Percentiles rank a stretch among this genome's conserved stretches.
phyloP scores from a whole-genome alignment of 1,140 invertebrate species.

The Microplitis demolitor region DNA sequence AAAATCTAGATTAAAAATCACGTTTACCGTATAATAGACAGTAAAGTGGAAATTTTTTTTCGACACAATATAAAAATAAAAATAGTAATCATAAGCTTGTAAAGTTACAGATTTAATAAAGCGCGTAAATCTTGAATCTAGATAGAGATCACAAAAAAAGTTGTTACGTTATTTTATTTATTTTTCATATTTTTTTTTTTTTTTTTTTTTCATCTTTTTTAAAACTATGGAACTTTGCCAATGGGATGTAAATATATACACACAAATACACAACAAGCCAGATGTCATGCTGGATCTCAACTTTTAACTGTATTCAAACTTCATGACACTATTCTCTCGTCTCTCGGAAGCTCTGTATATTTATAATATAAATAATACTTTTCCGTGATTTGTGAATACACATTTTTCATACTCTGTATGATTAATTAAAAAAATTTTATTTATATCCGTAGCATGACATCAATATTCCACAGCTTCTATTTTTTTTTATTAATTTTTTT shows the following conservation, averaged over 20 bases:
- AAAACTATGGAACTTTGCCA: slow-evolving; percentile 22
- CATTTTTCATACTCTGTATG: neutral
- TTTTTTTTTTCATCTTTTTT: slow-evolving; percentile 19
- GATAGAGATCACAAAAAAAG: neutral
- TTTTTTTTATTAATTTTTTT: neutral
- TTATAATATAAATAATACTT: neutral
- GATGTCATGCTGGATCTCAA: slow-evolving; percentile 1
- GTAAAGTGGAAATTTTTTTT: too few relatives aligned
- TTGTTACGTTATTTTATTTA: neutral
- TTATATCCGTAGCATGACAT: neutral
- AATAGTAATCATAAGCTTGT: neutral
- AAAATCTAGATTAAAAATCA: too few relatives aligned
- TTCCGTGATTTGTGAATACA: neutral
- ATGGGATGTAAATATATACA: slow-evolving; percentile 1
- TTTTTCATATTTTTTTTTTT: too few relatives aligned
- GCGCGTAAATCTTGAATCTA: slow-evolving; percentile 44
- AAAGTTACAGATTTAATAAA: slow-evolving; percentile 43
- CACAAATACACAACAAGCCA: neutral
- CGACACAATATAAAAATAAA: neutral
- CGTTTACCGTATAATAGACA: too few relatives aligned
- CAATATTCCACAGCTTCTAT: neutral
- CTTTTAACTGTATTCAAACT: neutral
- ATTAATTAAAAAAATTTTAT: slow-evolving; percentile 8
- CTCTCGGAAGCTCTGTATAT: neutral
- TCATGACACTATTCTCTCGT: neutral